Percentiles rank a stretch among this genome's conserved stretches.
Conservation (phyloP, 2,113 vertebrate species). For the Dicerorhinus sumatrensis region DNA sequence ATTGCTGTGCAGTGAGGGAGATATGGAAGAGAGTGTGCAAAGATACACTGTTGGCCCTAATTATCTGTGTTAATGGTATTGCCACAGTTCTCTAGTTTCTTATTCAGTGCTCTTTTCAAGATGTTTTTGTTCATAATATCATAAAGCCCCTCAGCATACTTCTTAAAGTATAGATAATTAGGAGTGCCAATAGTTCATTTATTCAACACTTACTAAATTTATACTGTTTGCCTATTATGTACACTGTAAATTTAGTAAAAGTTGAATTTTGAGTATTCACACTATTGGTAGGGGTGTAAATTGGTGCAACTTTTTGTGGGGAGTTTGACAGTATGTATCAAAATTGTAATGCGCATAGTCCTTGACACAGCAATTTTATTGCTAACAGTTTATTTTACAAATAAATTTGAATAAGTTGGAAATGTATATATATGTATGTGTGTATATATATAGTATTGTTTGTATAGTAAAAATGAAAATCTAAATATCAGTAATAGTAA, state of each 20-base stretch:
- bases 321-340: neutral
- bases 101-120: neutral
- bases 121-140: conserved; percentile 34
- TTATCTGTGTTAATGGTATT: neutral
- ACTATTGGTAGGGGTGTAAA: neutral
- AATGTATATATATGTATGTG: neutral
- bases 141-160: neutral
- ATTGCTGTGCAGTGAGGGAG: neutral
- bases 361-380: conserved; percentile 1
- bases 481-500: conserved; percentile 18
- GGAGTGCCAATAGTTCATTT: neutral
- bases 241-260: conserved; percentile 2
- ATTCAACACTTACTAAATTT: conserved; percentile 3
- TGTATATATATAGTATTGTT: neutral
- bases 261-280: conserved; percentile 10
- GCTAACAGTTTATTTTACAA: conserved; percentile 22
- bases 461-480: conserved; percentile 31
- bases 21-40: neutral
- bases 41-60: neutral
- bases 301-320: neutral
- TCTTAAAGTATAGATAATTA: conserved; percentile 49
- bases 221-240: neutral
- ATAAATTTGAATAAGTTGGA: conserved; percentile 44
- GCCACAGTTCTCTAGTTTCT: neutral
- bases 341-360: neutral